phyloP scores from a whole-genome alignment of 2,113 vertebrate genomes.

The Heterotis niloticus region DNA sequence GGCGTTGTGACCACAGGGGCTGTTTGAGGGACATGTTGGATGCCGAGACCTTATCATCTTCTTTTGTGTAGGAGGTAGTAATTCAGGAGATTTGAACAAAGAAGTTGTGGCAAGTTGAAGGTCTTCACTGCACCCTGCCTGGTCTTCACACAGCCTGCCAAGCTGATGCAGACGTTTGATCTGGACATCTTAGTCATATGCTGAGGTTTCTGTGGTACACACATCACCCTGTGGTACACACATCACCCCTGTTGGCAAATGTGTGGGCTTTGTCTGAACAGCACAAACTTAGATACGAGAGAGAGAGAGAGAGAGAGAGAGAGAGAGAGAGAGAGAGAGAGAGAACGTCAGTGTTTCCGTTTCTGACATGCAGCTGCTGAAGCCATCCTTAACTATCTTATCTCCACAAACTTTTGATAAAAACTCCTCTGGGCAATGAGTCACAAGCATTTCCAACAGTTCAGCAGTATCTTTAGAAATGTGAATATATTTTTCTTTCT shows the following conservation, averaged over 20 bases:
- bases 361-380: background rate
- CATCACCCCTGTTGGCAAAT: background rate
- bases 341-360: background rate
- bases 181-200: constrained; percentile 35
- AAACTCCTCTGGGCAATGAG: background rate
- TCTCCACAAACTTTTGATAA: background rate
- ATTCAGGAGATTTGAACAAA: no score
- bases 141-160: background rate
- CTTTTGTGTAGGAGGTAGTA: no score
- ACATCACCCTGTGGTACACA: no score
- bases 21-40: background rate
- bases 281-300: background rate
- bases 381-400: background rate
- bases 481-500: background rate
- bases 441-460: background rate
- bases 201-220: constrained; percentile 22
- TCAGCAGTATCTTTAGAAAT: background rate
- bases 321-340: background rate
- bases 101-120: background rate
- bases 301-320: background rate
- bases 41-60: no score
- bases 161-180: constrained; percentile 7
- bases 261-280: background rate
- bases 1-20: constrained; percentile 14
- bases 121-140: background rate